phyloP scores from a whole-genome alignment of 2,113 vertebrate species.

The Callipepla californica region DNA sequence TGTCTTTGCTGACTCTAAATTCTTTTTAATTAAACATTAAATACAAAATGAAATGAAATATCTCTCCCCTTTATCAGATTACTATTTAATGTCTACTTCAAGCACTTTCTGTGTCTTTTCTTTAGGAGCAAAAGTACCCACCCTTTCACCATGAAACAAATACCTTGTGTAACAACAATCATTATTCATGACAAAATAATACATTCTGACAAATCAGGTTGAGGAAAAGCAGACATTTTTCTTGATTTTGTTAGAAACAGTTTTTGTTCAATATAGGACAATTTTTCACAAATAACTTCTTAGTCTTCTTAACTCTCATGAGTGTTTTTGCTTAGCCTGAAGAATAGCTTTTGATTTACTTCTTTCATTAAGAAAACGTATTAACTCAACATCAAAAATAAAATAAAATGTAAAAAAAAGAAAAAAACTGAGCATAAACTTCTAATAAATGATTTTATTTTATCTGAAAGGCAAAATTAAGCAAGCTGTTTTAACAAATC shows the following conservation, averaged over 20 bases:
- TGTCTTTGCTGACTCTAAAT: conserved; percentile 61
- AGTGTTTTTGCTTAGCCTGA: background rate
- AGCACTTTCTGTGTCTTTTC: conserved; percentile 23
- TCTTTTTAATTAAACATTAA: conserved; percentile 75
- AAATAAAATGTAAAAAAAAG: background rate
- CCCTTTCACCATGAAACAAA: background rate
- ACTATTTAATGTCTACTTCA: conserved; percentile 57
- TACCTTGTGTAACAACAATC: conserved; percentile 8
- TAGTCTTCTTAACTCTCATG: background rate
- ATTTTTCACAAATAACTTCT: conserved; percentile 18
- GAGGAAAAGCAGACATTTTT: conserved; percentile 50
- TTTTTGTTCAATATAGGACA: conserved; percentile 2
- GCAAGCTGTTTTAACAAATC: background rate
- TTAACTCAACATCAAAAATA: background rate
- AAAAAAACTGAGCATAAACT: background rate
- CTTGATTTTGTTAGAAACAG: conserved; percentile 43
- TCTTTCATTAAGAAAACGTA: background rate
- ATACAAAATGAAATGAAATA: conserved; percentile 57
- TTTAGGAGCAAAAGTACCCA: conserved; percentile 41
- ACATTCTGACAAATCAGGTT: conserved; percentile 18
- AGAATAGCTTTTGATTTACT: background rate
- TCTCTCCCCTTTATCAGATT: conserved; percentile 45
- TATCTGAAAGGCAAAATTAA: conserved; percentile 3
- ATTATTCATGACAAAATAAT: conserved; percentile 38
- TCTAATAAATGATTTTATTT: background rate